Conservation (phyloP, 1,140 invertebrate genomes). For the Pseudomyrmex pallidus region DNA sequence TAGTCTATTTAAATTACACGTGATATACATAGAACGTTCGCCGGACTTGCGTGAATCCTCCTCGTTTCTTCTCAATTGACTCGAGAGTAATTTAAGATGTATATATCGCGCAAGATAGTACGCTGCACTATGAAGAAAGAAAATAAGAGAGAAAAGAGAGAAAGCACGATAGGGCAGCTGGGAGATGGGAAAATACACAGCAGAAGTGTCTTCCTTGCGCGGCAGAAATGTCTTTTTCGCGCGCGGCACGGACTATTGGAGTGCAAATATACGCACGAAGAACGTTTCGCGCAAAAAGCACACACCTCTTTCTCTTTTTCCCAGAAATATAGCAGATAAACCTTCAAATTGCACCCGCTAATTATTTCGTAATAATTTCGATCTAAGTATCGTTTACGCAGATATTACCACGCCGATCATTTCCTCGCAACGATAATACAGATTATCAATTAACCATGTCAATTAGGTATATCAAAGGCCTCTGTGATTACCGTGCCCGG, state of each 20-base stretch:
- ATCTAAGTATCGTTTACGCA: background rate
- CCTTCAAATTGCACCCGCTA: too few species aligned
- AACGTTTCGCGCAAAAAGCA: background rate
- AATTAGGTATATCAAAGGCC: constrained; percentile 37
- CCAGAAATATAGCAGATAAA: too few species aligned
- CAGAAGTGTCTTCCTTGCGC: background rate
- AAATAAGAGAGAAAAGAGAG: background rate
- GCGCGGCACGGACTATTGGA: background rate
- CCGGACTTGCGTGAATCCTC: background rate
- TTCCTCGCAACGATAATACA: constrained; percentile 1
- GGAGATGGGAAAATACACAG: background rate
- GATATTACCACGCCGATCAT: background rate
- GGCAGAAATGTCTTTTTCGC: too few species aligned
- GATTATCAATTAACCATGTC: constrained; percentile 17
- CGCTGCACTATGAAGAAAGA: background rate
- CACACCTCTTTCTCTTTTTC: too few species aligned
- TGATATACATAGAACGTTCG: background rate
- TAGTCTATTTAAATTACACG: constrained; percentile 59
- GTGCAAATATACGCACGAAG: background rate
- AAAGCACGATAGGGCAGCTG: background rate
- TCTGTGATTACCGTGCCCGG: background rate
- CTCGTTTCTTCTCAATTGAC: constrained; percentile 36
- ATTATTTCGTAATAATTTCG: background rate
- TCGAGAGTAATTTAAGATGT: constrained; percentile 8
- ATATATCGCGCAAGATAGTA: background rate